Percentiles rank a stretch among this genome's conserved stretches.
phyloP scores from a whole-genome alignment of 2,113 vertebrate genomes.

The Xenus cinereus region DNA sequence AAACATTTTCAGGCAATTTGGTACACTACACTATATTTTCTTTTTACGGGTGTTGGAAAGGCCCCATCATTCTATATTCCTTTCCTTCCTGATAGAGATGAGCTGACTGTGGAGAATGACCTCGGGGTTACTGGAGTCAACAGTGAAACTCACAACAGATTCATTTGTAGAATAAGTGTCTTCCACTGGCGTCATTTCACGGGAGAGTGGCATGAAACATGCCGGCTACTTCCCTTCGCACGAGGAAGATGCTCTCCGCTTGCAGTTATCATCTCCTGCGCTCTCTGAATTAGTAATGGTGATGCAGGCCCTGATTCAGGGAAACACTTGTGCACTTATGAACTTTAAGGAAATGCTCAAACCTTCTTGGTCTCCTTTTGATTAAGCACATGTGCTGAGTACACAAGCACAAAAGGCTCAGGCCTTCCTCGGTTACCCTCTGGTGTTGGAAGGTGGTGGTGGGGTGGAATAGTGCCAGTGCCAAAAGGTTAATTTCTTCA shows the following conservation, averaged over 20 bases:
- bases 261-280: not conserved
- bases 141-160: conserved; percentile 13
- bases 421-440: not conserved
- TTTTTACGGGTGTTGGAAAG: not conserved
- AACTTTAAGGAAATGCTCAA: not conserved
- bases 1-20: not conserved
- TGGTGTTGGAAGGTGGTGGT: not conserved
- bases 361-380: not conserved
- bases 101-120: not conserved
- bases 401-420: not conserved
- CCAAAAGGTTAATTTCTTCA: not conserved
- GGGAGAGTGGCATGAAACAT: not conserved
- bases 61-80: not conserved
- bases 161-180: not conserved
- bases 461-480: not conserved
- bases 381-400: not conserved
- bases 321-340: not conserved
- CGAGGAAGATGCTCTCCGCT: not conserved
- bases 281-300: conserved; percentile 5
- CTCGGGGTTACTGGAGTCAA: not conserved
- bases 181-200: not conserved
- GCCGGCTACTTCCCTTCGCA: not conserved
- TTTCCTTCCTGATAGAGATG: not conserved
- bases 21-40: not conserved
- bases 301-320: not conserved